A percentile compares a stretch with the other conserved stretches of the same genome.
Evolutionary conservation across 2,888 invertebrate genomes (phyloP).

Genomic region (Drosophila pseudotalamancana): DNA sequence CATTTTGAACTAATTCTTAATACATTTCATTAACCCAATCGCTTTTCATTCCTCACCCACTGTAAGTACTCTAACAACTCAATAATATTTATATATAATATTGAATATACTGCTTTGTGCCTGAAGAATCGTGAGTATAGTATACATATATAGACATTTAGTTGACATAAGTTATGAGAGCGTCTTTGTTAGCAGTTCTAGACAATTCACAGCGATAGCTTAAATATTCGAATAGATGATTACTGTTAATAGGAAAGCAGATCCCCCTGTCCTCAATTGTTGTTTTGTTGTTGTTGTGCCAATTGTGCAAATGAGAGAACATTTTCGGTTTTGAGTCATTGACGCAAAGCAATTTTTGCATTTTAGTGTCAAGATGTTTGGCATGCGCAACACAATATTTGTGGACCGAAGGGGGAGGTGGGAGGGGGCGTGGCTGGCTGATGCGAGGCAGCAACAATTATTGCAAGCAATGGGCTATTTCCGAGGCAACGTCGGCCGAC

Average conservation of each 20-base stretch:
- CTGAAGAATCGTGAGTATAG: not conserved
- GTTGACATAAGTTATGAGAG: slow-evolving; percentile 31
- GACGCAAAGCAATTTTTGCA: slow-evolving; percentile 79
- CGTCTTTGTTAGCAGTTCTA: slow-evolving; percentile 23
- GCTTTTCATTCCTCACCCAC: too few species aligned
- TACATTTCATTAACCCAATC: too few species aligned
- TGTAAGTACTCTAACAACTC: too few species aligned
- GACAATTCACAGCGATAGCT: slow-evolving; percentile 25
- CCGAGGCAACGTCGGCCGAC: slow-evolving; percentile 37
- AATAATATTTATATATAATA: too few species aligned
- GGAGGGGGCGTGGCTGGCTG: slow-evolving; percentile 5
- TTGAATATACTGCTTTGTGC: too few species aligned
- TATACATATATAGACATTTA: slow-evolving; percentile 21
- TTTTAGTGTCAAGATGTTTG: slow-evolving; percentile 77
- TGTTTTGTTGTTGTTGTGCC: not conserved
- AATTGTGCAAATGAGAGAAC: slow-evolving; percentile 44
- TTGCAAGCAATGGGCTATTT: slow-evolving; percentile 78
- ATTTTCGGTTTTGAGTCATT: slow-evolving; percentile 73
- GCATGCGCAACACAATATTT: slow-evolving; percentile 35
- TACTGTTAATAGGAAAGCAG: slow-evolving; percentile 25
- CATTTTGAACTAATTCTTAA: too few species aligned
- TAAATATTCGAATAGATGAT: slow-evolving; percentile 18
- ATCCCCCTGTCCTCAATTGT: slow-evolving; percentile 41
- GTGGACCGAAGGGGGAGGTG: not conserved
- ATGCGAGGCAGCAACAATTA: slow-evolving; percentile 77